Base-by-base conservation (phyloP, 2,113 vertebrate genomes). In the Lipotes vexillifer region DNA sequence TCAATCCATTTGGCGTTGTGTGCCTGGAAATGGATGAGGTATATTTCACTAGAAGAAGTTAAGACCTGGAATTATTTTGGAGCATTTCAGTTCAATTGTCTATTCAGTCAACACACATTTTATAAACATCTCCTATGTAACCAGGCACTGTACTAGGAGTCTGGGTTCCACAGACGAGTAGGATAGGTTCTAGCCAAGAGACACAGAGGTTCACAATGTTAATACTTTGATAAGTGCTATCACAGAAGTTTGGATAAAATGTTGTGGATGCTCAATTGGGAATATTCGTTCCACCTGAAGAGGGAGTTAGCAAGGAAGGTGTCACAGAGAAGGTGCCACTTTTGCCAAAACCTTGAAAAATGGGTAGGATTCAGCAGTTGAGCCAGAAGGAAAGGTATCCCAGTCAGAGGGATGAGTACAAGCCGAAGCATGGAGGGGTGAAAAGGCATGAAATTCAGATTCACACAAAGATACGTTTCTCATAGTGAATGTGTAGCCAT, bases 1-100 rank as follows among this genome's bases (percentile, higher is more conserved):
- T 72, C 46, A 29, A 55, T 36, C 18, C 3, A n/a, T 68, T 25
- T 96, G 68, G 85, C 82, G 5, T 71, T 57, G 65, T 44, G 4
- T 1, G 36, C 9, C 33, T 88, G 44, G 57, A 90, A 95, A 80
- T 6, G 14, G 71, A 65, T 89, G 27, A 81, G 36, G 13, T 66
- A 6, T 72, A 89, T 21, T 74, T 85, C 52, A 44, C 8, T 38
- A 90, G 27, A 96, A 97, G 69, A 94, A 82, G 93, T 87, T 44
- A 82, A 96, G 83, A 63, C 33, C 20, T 83, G 68, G 31, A 61
- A 92, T 83, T 86, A 80, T 49, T 83, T 72, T 74, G 78, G 59
- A 85, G 31, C 20, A 3, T 78, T 89, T 90, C 69, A 93, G 38
- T 69, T 82, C 36, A 33, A 29, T 65, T 75, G 31, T 87, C 72